Evolutionary conservation across 2,888 invertebrate species (phyloP).

Genomic region (Drosophila ochracea): DNA sequence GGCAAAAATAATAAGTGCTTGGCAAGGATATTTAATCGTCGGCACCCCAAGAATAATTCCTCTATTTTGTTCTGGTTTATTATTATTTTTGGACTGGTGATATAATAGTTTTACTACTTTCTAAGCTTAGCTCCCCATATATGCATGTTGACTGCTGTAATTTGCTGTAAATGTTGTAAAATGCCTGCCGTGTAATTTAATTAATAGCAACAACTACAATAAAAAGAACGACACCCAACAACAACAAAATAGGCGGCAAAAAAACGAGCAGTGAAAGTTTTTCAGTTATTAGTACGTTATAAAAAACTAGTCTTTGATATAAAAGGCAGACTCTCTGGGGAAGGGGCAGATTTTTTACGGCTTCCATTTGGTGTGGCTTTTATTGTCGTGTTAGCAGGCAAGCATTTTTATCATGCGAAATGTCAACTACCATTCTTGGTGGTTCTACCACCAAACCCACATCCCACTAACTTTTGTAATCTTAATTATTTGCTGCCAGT

Average conservation of each 20-base stretch:
- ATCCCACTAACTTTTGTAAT: conserved; percentile 31
- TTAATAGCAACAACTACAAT: conserved; percentile 59
- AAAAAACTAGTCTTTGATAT: conserved; percentile 62
- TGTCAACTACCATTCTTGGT: conserved; percentile 60
- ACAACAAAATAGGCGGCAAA: conserved; percentile 36
- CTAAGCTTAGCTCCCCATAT: conserved; percentile 6
- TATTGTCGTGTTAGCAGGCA: conserved; percentile 67
- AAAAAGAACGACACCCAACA: not conserved
- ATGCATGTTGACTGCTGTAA: conserved; percentile 64
- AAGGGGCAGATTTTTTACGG: conserved; percentile 17
- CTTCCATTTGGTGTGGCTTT: conserved; percentile 64
- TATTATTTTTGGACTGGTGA: conserved; percentile 66
- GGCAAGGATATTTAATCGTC: not conserved
- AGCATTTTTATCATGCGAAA: conserved; percentile 52
- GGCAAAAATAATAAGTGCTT: not conserved
- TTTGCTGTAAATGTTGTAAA: conserved; percentile 81
- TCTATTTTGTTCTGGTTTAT: conserved; percentile 26
- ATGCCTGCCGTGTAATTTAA: conserved; percentile 81
- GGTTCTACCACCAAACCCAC: not conserved
- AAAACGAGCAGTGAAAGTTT: conserved; percentile 79
- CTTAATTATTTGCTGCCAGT: conserved; percentile 41
- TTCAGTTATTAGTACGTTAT: conserved; percentile 81
- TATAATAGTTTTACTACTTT: conserved; percentile 63
- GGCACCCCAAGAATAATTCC: too few species aligned
- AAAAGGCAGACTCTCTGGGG: conserved; percentile 1